Evolutionary conservation across 1,140 invertebrate genomes (phyloP), one percentile per base, ranked within the genome.

Genomic region (Caligus rogercresseyi): DNA sequence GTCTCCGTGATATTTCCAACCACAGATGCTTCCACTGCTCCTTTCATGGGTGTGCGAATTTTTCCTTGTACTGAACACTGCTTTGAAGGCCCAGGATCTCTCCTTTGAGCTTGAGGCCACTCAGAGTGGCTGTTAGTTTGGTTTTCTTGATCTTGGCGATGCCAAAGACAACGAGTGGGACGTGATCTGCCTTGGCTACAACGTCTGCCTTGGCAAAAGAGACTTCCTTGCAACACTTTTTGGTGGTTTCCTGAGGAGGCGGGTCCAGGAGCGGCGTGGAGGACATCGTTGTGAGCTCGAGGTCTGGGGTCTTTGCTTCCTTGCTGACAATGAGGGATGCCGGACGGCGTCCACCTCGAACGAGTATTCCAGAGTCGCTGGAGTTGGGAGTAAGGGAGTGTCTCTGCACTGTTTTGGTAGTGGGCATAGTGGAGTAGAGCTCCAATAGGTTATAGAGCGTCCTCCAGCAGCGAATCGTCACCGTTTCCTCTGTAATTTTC

Each of bases 391-490:
- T 58, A 15, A 43, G n/a, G 19, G 54, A 59, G 20, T 55, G 63
- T 23, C 56, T 43, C 51, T 67, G 65, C 14, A 95, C 84, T 0
- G 89, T 94, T 73, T 94, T 93, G 0, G 87, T 87, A 70, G 94
- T 90, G 0, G 91, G 89, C 80, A 89, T 87, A 16, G 86, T 90
- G 1, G 89, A 88, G 71, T 97, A 95, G 19, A 95, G 74, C 69
- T 95, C 89, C 26, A 97, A 73, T 16, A 96, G 76, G 72, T 90
- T 84, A 71, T 91, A 94, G 66, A 97, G 84, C 3, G 88, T 95
- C 71, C 87, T 84, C 91, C 91, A 97, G 70, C 91, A 97, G 66
- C 84, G 81, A 14, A 87, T 87, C 1, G 82, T 85, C 63, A 68
- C 68, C 13, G 59, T 18, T 25, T 65, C 64, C 16, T 65, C 64